phyloP scores from a whole-genome alignment of 2,113 vertebrate species.

The Strix aluco region DNA sequence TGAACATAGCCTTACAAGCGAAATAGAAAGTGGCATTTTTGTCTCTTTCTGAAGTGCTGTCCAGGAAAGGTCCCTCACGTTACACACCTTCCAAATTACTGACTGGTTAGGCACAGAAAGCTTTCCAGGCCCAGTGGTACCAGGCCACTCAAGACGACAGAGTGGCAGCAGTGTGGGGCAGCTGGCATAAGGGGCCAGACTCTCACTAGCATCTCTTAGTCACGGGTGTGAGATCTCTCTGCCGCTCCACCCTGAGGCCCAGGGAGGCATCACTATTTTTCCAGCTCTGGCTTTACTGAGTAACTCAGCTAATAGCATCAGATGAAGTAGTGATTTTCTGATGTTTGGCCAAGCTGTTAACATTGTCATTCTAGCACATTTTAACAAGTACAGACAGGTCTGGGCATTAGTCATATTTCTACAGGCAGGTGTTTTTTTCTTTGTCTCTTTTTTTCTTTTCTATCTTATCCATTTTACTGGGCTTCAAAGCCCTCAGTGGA shows the following conservation, averaged over 20 bases:
- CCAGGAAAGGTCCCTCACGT: neutral
- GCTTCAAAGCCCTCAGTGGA: neutral
- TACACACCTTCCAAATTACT: neutral
- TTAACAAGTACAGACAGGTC: slow-evolving; percentile 50
- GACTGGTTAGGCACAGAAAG: neutral
- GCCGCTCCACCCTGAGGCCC: neutral
- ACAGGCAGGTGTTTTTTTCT: neutral
- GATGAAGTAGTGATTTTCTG: slow-evolving; percentile 34
- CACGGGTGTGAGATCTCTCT: neutral
- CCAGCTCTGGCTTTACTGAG: neutral
- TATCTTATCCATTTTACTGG: neutral
- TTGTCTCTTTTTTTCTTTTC: neutral
- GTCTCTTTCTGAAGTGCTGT: neutral
- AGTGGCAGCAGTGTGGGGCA: neutral
- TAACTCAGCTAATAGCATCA: slow-evolving; percentile 1
- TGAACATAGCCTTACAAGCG: rapidly evolving
- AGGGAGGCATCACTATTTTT: neutral
- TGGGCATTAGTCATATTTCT: slow-evolving; percentile 1
- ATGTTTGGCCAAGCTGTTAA: slow-evolving; percentile 41
- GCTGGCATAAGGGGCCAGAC: neutral
- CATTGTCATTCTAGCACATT: slow-evolving; percentile 9
- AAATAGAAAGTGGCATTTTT: neutral
- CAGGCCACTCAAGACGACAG: neutral
- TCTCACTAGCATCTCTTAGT: neutral
- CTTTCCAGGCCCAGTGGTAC: neutral